Evolutionary conservation across 2,797 vertebrate species (phyloP), one percentile per base, ranked within the genome.

Genomic region (Halcyon chelicuti): DNA sequence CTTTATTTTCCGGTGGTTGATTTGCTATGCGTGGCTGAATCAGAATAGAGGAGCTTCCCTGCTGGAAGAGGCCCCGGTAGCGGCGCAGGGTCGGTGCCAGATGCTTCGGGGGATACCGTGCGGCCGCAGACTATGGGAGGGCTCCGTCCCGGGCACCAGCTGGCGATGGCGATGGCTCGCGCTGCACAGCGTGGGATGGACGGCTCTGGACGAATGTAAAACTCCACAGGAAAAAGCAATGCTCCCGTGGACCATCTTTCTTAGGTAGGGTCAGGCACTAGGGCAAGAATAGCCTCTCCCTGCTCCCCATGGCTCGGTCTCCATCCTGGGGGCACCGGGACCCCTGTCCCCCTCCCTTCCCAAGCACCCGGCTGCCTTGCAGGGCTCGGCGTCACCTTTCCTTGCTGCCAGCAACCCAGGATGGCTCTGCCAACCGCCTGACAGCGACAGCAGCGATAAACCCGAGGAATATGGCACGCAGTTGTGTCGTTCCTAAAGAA

Each of bases 11-110:
- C 85, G 70, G 95, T 60, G 73, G 74, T 18, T 78, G 85, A 88
- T 96, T 95, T 90, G n/a, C 77, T 82, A 76, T 67, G 93, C 96
- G 70, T 70, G 91, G 93, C 19, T 88, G 94, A 82, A 31, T 58
- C 29, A 21, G 82, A 96, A 93, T 79, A 94, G 76, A 88, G 80
- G 86, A 75, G 37, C 55, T 65, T 92, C 67, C 90, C 93, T n/a
- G 80, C 74, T 92, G 93, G 86, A 84, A 57, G 73, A 90, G 79
- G 93, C 81, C 75, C 68, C 2, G 3, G 61, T 44, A 68, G 73
- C 3, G 0, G 37, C 0, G 0, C 19, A 11, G 93, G 65, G 76
- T 73, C 29, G 1, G 88, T 79, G 63, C 90, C 95, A 94, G 93
- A 70, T 96, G 95, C 96, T 90, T 15, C 0, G 1, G 60, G 88